A percentile compares a stretch with the other conserved stretches of the same genome.
Evolutionary conservation across 92 coral and sea anemone species (phyloP).

Genomic region (Chrysogorgia sp.): DNA sequence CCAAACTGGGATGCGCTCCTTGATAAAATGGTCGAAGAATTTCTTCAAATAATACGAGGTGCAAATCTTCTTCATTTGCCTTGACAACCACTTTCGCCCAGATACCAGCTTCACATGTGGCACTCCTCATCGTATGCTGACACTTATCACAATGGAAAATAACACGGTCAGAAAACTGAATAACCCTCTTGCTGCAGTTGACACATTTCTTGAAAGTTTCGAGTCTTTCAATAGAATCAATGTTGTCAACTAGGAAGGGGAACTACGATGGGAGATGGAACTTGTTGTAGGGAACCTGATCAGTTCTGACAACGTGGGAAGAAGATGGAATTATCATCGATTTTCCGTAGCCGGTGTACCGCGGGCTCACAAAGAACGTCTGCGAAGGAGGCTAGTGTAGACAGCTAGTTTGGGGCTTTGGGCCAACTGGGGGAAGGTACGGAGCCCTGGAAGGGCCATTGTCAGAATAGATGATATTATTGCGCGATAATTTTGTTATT

Average conservation of each 20-base stretch:
- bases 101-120: background rate
- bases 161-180: background rate
- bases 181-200: background rate
- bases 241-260: constrained; percentile 14
- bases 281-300: no score
- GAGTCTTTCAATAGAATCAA: background rate
- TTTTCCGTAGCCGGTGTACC: no score
- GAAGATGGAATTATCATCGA: no score
- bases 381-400: no score
- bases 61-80: background rate
- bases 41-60: background rate
- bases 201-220: constrained; percentile 6
- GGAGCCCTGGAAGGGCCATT: no score
- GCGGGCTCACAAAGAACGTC: no score
- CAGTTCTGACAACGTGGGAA: no score
- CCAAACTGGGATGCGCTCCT: background rate
- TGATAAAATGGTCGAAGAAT: background rate
- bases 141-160: constrained; percentile 3
- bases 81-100: constrained; percentile 8
- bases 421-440: no score
- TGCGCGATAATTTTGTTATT: no score
- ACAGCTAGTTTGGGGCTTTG: no score
- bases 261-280: no score
- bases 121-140: background rate
- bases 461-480: no score